phyloP scores from a whole-genome alignment of 2,113 vertebrate genomes.

The Xiphophorus hellerii region DNA sequence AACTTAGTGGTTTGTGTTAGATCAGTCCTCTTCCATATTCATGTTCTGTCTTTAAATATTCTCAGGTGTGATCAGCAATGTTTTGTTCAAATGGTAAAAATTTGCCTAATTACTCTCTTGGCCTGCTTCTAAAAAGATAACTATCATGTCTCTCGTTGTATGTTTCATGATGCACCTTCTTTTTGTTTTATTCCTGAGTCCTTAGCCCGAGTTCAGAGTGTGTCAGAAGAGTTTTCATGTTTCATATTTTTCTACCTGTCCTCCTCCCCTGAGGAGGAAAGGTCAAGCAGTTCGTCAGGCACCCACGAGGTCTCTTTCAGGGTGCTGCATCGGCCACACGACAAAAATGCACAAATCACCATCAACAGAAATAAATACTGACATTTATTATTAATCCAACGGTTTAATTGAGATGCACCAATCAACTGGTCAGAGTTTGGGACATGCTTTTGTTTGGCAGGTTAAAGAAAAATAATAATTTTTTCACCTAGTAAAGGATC shows the following conservation, averaged over 20 bases:
- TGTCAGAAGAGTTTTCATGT: conserved; percentile 34
- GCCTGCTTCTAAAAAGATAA: too few species aligned
- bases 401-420: neutral
- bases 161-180: neutral
- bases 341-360: conserved; percentile 47
- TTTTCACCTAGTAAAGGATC: neutral
- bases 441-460: neutral
- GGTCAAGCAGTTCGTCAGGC: conserved; percentile 72
- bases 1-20: too few species aligned
- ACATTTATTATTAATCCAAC: neutral
- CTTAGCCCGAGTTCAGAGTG: conserved; percentile 24
- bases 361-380: conserved; percentile 46
- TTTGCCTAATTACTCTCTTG: neutral
- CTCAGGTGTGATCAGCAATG: neutral
- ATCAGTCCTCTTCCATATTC: too few species aligned
- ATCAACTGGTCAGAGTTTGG: neutral
- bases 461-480: neutral
- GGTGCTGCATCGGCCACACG: conserved; percentile 60
- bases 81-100: neutral
- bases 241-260: conserved; percentile 65
- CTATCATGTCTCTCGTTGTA: neutral
- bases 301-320: conserved; percentile 60
- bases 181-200: neutral
- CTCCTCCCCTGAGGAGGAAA: conserved; percentile 73
- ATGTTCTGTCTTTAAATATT: too few species aligned